Evolutionary conservation across 1,140 invertebrate species (phyloP), one percentile per base, ranked within the genome.

Genomic region (Protaetia brevitarsis): DNA sequence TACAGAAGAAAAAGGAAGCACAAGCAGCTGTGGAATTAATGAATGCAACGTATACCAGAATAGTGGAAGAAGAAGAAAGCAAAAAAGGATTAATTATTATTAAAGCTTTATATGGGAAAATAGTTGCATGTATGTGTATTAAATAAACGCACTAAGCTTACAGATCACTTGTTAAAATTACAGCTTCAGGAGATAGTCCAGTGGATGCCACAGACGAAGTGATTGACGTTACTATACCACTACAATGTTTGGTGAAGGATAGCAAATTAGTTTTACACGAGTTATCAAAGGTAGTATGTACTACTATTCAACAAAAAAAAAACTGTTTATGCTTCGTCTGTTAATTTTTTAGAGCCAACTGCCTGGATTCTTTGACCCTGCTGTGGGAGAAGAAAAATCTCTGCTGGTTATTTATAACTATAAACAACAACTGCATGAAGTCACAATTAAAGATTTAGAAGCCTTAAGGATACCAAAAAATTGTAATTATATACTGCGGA

Each of bases 361-460:
- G 59, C 92, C 96, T 30, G 97, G 97, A 26, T 99, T 99, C 80
- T 99, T 93, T 80, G 97, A 99, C 80, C 95, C 96, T 0, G 95
- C 94, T 75, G 86, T 96, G 13, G 94, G 95, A 2, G 95, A 98
- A 70, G 89, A 94, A 4, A 99, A 99, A 79, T 86, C 86, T 66
- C 80, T 99, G 23, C 86, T 88, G 31, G 85, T 99, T 65, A 86
- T 92, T 72, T 99, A 98, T 78, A 85, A 87, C 71, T 97, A 92
- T 79, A 87, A 89, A 71, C 87, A 87, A 76, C 84, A 89, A 73
- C 81, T 86, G 4, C 90, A 97, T 78, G 84, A 90, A 74, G 87
- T 92, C 71, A 88, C 89, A n/a, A 80, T 97, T 26, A 81, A 84
- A 67, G 95, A 98, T 78, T 86, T 81, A 60, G 89, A 95, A 75